Evolutionary conservation across 2,113 vertebrate genomes (phyloP).

Genomic region (Ivindomyrus marchei): DNA sequence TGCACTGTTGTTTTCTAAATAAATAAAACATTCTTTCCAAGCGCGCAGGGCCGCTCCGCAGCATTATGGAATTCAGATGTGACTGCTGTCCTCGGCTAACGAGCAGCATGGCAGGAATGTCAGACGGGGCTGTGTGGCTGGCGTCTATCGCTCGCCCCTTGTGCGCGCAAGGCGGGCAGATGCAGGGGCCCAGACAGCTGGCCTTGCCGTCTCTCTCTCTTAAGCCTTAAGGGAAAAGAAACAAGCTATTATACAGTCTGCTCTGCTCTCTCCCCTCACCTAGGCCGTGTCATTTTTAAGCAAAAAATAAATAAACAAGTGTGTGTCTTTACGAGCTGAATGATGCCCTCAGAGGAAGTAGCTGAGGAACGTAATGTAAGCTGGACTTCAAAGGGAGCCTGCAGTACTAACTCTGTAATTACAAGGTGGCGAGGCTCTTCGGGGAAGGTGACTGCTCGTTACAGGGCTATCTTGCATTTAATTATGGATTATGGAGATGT

Average conservation of each 20-base stretch:
- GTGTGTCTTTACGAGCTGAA: not conserved
- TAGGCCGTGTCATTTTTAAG: not conserved
- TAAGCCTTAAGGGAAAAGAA: not conserved
- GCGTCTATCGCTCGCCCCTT: not conserved
- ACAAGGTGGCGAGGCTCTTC: not conserved
- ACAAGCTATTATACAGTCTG: not conserved
- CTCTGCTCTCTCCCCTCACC: not conserved
- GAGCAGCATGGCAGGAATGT: not conserved
- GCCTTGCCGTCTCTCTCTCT: not conserved
- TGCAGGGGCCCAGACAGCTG: not conserved
- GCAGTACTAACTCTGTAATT: not conserved
- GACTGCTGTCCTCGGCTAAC: constrained; percentile 15
- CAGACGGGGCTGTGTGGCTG: not conserved
- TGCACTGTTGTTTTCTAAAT: constrained; percentile 34
- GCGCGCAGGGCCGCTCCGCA: constrained; percentile 11
- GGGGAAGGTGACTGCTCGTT: not conserved
- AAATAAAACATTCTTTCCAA: constrained; percentile 31
- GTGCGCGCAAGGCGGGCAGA: not conserved
- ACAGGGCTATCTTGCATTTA: not conserved
- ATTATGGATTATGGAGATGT: not conserved
- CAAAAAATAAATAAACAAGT: not conserved
- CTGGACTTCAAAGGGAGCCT: not conserved
- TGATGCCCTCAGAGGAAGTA: constrained; percentile 7
- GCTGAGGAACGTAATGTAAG: not conserved
- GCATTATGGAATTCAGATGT: constrained; percentile 25